Base-by-base conservation (phyloP, 2,888 invertebrate genomes). In the Herminia tarsipennalis region DNA sequence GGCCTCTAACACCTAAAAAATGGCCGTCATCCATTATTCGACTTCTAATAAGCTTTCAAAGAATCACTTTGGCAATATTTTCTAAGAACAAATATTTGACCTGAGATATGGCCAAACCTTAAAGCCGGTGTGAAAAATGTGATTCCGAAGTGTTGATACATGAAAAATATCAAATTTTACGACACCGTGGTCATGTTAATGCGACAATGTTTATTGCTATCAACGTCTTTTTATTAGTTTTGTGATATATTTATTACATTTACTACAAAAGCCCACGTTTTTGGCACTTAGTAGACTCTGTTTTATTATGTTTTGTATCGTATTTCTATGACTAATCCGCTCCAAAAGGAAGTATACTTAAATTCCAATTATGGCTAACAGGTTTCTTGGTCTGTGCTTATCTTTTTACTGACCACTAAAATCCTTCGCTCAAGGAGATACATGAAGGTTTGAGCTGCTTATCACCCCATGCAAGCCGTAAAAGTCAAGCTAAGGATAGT, bases 151-250 rank as follows among this genome's bases (percentile, higher is more conserved):
- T 57, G 45, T 40, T 37, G 40, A 70, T 67, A 62, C 66, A 59
- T 66, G 64, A 70, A 52, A 68, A 69, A 70, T 76, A 79, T 80
- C 72, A 66, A 67, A 66, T 79, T 84, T 86, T 78, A 86, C 71
- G 77, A 81, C 66, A 51, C 67, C 66, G 76, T 66, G 78, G 78
- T 82, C 74, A 70, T 70, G 62, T 66, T 71, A 70, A 72, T 63
- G 69, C 71, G 71, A 70, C 68, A 65, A 66, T 72, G 63, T 79
- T 78, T 76, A 74, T 76, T 66, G 57, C 55, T 64, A 66, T 74
- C 70, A 74, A 70, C 62, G 55, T 51, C 57, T 32, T 67, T 76
- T 76, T 76, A 79, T 66, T 63, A 41, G 58, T 38, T 48, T 54
- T 63, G 42, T 62, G 63, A 70, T 59, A 63, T 65, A 61, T 74